These are phyloP conservation scores for Telmatherina bonti DNA, from an alignment of 2,797 vertebrate species.

Conservation along the genomic window DNA sequence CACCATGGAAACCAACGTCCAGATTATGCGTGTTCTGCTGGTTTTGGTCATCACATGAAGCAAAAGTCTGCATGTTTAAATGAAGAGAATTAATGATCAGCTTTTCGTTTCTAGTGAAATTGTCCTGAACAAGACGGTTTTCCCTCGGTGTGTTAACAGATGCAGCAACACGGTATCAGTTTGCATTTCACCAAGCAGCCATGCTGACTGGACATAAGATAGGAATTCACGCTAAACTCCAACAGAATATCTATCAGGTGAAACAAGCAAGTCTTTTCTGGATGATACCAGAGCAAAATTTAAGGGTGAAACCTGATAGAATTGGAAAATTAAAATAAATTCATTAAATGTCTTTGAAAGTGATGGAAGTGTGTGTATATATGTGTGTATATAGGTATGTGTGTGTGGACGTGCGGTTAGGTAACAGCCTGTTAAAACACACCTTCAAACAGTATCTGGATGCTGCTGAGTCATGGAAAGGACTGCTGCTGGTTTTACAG, in stretches of 20 bases:
- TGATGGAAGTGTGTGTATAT: not conserved
- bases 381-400: not conserved
- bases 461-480: slow-evolving; percentile 31
- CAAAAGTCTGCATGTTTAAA: not conserved
- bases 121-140: no score
- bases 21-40: not conserved
- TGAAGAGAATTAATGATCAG: no score
- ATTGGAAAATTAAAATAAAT: not conserved
- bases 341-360: not conserved
- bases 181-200: no score
- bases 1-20: not conserved
- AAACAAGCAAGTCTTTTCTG: no score
- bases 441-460: slow-evolving; percentile 3
- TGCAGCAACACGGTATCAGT: no score
- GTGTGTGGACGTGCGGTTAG: not conserved
- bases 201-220: no score
- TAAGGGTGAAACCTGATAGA: no score
- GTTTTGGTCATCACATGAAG: not conserved
- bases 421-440: not conserved
- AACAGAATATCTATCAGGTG: no score
- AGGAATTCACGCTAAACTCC: no score
- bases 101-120: no score
- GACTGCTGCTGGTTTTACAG: not conserved
- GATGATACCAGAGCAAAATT: no score
- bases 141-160: no score